Percentiles rank a stretch among this genome's conserved stretches.
phyloP scores from a whole-genome alignment of 2,888 invertebrate genomes.

The Pristionchus exspectatus region DNA sequence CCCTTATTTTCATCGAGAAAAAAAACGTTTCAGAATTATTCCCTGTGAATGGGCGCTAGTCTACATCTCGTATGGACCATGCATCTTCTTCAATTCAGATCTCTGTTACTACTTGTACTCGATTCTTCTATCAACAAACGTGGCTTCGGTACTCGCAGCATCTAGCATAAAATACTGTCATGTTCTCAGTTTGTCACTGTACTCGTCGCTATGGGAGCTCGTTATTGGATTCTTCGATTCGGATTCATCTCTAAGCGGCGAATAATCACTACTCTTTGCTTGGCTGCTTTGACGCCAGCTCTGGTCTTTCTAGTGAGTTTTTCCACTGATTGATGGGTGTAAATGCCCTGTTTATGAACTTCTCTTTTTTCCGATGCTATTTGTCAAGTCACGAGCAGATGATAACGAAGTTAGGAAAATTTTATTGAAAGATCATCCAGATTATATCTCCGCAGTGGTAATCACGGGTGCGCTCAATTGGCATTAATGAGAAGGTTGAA shows the following conservation, averaged over 20 bases:
- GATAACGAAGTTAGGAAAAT: neutral
- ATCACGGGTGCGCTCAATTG: neutral
- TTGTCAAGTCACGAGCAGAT: neutral
- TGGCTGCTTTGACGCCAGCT: constrained; percentile 20
- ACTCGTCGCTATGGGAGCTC: constrained; percentile 8
- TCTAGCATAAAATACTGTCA: neutral
- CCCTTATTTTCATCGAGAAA: neutral
- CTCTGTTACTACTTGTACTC: constrained; percentile 13
- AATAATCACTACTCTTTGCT: neutral
- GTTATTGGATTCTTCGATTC: constrained; percentile 24
- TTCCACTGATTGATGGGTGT: neutral
- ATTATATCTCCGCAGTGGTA: neutral
- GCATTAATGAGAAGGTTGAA: neutral
- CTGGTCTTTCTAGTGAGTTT: constrained; percentile 33
- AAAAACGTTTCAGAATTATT: neutral
- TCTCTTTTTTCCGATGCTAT: neutral
- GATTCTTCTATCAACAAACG: neutral
- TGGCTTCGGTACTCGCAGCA: neutral
- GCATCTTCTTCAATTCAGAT: neutral
- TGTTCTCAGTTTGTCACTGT: neutral
- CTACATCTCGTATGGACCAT: constrained; percentile 31
- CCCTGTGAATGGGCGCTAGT: neutral
- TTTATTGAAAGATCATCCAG: neutral
- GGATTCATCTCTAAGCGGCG: constrained; percentile 2
- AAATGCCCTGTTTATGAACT: neutral